These are phyloP conservation scores for Corticium candelabrum DNA, from an alignment of 37 sponge, comb jelly and placozoan species.

Conservation along the genomic window DNA sequence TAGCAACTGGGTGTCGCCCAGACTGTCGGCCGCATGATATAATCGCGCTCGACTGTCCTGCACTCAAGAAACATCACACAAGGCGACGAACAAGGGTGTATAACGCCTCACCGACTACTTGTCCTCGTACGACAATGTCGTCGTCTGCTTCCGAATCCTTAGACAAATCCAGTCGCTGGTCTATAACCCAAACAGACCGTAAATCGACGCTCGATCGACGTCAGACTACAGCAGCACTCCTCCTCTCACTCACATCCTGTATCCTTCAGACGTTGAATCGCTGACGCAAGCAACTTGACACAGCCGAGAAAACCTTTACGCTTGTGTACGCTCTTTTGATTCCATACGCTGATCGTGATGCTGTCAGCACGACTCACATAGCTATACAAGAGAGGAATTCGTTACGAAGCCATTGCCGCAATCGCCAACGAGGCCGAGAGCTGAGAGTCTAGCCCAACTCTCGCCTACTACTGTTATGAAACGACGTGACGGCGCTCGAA, in stretches of 20 bases:
- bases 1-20: too few species aligned
- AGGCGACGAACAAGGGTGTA: not conserved
- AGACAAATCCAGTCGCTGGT: conserved; percentile 68
- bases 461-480: too few species aligned
- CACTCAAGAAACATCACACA: not conserved
- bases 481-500: too few species aligned
- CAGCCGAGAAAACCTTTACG: conserved; percentile 83
- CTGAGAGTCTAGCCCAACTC: too few species aligned
- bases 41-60: conserved; percentile 31
- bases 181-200: conserved; percentile 24
- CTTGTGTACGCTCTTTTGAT: conserved; percentile 46
- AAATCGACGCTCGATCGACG: too few species aligned
- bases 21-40: too few species aligned
- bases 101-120: conserved; percentile 28
- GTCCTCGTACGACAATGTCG: conserved; percentile 50
- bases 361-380: conserved; percentile 64
- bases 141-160: conserved; percentile 49
- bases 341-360: conserved; percentile 74
- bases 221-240: not conserved
- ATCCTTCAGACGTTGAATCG: conserved; percentile 75
- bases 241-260: conserved; percentile 75
- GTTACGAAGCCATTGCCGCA: too few species aligned
- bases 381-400: too few species aligned
- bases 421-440: too few species aligned
- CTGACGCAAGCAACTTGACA: conserved; percentile 49